These are phyloP conservation scores for Zalophus californianus DNA, from an alignment of 2,797 vertebrate species.

Conservation along the genomic window DNA sequence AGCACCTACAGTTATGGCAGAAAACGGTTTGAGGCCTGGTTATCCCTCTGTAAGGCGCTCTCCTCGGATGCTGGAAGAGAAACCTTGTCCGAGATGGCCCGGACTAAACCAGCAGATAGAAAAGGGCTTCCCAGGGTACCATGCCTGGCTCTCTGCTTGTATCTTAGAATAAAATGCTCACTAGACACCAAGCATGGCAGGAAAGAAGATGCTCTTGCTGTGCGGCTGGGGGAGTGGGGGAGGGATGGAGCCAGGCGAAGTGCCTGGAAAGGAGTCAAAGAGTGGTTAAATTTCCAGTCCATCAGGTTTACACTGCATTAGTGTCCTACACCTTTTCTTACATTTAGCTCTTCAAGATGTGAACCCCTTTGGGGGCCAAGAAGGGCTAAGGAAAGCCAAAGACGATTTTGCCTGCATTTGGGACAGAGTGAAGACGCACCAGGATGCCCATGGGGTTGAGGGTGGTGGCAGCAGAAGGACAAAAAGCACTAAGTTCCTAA, in stretches of 20 bases:
- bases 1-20: not conserved
- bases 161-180: not conserved
- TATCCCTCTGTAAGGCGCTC: not conserved
- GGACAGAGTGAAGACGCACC: not conserved
- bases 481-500: not conserved
- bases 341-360: not conserved
- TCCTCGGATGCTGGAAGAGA: not conserved
- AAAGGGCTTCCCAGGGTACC: not conserved
- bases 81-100: not conserved
- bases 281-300: not conserved
- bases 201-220: not conserved
- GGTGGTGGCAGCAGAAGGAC: not conserved
- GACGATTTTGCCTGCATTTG: not conserved
- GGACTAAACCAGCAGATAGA: accelerated
- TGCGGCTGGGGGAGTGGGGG: not conserved
- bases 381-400: not conserved
- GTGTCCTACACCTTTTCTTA: not conserved
- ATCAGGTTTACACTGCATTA: not conserved
- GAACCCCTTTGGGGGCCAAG: not conserved
- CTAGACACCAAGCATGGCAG: not conserved
- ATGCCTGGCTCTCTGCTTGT: not conserved
- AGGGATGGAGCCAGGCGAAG: not conserved
- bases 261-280: not conserved
- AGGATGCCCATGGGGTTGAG: not conserved
- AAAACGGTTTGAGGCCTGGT: not conserved